A percentile compares a stretch with the other conserved stretches of the same genome.
phyloP scores from a whole-genome alignment of 2,113 vertebrate species.

The Rhinolophus ferrumequinum region DNA sequence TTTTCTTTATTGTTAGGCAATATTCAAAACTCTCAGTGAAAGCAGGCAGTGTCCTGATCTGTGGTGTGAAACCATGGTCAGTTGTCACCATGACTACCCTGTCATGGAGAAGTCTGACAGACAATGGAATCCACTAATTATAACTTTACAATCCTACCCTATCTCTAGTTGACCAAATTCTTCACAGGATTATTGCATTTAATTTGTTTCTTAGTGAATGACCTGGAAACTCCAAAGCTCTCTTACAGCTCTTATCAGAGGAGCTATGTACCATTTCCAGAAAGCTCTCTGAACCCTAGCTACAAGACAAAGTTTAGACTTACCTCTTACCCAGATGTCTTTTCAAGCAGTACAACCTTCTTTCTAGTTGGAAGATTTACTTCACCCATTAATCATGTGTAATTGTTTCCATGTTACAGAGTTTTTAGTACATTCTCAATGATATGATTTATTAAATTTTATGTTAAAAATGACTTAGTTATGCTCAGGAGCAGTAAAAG shows the following conservation, averaged over 20 bases:
- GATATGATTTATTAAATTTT: constrained; percentile 74
- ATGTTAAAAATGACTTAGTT: constrained; percentile 79
- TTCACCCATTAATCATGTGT: constrained; percentile 60
- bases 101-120: not conserved
- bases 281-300: not conserved
- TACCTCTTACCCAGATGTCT: constrained; percentile 4
- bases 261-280: not conserved
- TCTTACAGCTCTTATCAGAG: not conserved
- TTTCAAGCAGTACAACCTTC: constrained; percentile 34
- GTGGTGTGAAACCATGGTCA: not conserved
- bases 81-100: constrained; percentile 36
- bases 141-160: not conserved
- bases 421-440: constrained; percentile 56
- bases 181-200: constrained; percentile 49
- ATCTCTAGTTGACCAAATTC: constrained; percentile 36
- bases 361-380: constrained; percentile 72
- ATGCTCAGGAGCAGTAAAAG: constrained; percentile 69
- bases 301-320: not conserved
- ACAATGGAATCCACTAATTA: constrained; percentile 62
- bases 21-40: constrained; percentile 66
- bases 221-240: not conserved
- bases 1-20: constrained; percentile 46
- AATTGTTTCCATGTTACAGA: constrained; percentile 57
- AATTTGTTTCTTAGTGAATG: constrained; percentile 21
- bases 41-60: constrained; percentile 44